Conservation (phyloP, 2,113 vertebrate genomes). For the Poeciliopsis prolifica region DNA sequence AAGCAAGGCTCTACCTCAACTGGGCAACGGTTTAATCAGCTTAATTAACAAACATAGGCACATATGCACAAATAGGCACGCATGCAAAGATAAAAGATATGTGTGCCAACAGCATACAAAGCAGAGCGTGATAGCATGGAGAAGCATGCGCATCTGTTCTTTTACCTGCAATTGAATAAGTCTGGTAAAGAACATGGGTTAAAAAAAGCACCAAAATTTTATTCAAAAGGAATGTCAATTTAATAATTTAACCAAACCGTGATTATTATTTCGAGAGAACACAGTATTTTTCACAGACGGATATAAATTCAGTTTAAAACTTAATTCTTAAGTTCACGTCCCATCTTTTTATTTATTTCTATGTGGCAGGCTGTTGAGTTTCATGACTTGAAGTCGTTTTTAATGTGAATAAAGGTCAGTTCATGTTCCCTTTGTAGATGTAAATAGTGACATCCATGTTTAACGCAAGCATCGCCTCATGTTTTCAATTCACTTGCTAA, state of each 20-base stretch:
- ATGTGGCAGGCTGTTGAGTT: neutral
- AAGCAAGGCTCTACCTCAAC: conserved; percentile 27
- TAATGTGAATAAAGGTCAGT: neutral
- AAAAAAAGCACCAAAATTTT: neutral
- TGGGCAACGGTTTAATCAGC: conserved; percentile 49
- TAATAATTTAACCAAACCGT: neutral
- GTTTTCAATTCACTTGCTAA: too few relatives aligned
- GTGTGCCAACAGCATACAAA: conserved; percentile 29
- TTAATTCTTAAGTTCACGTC: neutral
- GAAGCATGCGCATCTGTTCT: neutral
- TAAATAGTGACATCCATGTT: too few relatives aligned
- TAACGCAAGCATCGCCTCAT: too few relatives aligned
- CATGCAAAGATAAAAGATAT: conserved; percentile 22
- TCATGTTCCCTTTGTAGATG: too few relatives aligned
- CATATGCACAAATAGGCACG: conserved; percentile 36
- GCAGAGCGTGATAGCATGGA: neutral
- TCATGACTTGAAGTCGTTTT: too few relatives aligned
- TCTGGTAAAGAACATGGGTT: neutral
- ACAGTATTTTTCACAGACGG: neutral
- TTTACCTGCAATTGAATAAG: neutral
- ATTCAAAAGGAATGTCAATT: neutral
- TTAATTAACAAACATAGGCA: conserved; percentile 54
- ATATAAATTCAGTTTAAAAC: neutral
- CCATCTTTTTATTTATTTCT: neutral
- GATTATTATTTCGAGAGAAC: neutral